phyloP scores from a whole-genome alignment of 2,113 vertebrate species.

The Taxidea taxus region DNA sequence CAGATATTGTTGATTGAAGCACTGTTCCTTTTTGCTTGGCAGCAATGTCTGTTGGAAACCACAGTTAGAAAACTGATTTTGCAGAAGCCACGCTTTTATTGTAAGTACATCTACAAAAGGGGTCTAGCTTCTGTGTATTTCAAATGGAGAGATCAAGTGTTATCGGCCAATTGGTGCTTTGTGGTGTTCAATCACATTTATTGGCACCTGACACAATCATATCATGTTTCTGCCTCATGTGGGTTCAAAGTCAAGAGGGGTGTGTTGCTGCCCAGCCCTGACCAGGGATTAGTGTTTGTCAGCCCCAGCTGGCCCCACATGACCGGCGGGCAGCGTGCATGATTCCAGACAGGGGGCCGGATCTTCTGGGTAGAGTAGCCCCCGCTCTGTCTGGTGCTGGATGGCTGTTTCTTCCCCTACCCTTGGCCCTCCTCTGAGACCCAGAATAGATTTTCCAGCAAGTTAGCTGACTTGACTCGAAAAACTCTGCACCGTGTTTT shows the following conservation, averaged over 20 bases:
- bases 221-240: background rate
- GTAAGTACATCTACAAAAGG: background rate
- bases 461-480: background rate
- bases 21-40: background rate
- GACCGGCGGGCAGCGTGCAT: background rate
- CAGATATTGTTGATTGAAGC: background rate
- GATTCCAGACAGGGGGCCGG: background rate
- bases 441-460: background rate
- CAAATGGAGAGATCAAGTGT: background rate
- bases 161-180: background rate
- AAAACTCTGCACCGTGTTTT: background rate
- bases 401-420: background rate
- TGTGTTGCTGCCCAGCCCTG: background rate
- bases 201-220: background rate
- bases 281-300: background rate
- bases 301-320: background rate
- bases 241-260: background rate
- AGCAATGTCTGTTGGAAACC: background rate
- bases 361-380: too few relatives aligned
- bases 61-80: background rate
- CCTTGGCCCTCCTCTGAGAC: background rate
- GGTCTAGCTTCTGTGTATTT: background rate
- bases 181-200: background rate
- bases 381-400: background rate
- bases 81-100: background rate